Evolutionary conservation across 1,140 invertebrate species (phyloP), one percentile per base, ranked within the genome.

Genomic region (Tachypleus tridentatus): DNA sequence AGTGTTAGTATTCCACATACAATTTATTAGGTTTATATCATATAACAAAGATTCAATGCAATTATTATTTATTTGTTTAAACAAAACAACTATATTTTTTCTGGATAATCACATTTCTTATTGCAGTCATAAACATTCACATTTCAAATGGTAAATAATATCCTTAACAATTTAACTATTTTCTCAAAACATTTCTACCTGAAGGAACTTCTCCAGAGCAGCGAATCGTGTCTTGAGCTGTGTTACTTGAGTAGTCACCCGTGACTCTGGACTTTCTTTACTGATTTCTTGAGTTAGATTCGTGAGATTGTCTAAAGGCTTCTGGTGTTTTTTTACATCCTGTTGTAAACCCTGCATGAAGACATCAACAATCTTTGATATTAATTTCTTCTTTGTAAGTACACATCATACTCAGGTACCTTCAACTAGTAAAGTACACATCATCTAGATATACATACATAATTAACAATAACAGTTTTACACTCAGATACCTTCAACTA

Each of bases 151-250:
- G 29, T 29, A 29, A 29, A 29, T 29, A 1, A 29, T 29, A 29
- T 29, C 29, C 29, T 29, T 29, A 29, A 29, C 29, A 29, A 29
- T 2, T 29, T 29, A 29, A 59, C 59, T 58, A 49, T 50, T 61
- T 61, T 9, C 8, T 48, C 5, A 5, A 6, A 47, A 54, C n/a
- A 53, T 29, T 4, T 9, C 52, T 63, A 68, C 67, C 58, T 69
- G 61, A 4, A 69, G 51, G 48, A 54, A 58, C 57, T 54, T 91
- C 4, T 80, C 75, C 0, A 93, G 80, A 9, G 85, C 82, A 73
- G 90, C 83, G 75, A 89, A 89, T 67, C 91, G 82, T 49, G 83
- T 83, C 6, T 83, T 82, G 58, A 95, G 77, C 74, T 92, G 88
- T 62, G 82, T 83, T 3, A 88, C 85, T 73, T 89, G 87, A 72